Base-by-base conservation (phyloP, 2,888 invertebrate genomes). In the Rhingia rostrata region DNA sequence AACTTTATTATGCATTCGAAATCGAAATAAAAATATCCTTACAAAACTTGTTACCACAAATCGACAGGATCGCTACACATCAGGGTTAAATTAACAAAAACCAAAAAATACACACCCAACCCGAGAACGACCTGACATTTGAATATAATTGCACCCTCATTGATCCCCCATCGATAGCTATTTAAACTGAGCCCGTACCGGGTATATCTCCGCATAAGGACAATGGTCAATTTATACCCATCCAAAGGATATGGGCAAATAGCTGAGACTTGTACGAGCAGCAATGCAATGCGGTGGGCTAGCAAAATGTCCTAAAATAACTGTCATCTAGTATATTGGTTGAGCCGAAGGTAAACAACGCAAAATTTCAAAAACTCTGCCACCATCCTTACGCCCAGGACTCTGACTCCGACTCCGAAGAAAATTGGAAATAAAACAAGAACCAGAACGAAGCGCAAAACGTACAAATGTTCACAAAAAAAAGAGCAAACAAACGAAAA, bases 361-460 rank as follows among this genome's bases (percentile, higher is more conserved):
- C 74, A 69, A 61, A 67, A 80, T 66, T 66, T 63, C 64, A 66
- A 66, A 69, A 2, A 22, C 22, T 22, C 22, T 22, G 22, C 22
- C 22, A 49, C 69, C 60, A 30, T 58, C 43, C 35, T 6, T 41
- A 41, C 10, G 30, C 4, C 56, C 47, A 41, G 54, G 45, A 47
- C 35, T 39, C 61, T 39, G 35, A 41, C 43, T 10, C 6, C 33
- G 10, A 33, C 4, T 22, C 58, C 41, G 30, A 56, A 69, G 39
- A 53, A 69, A 37, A 56, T 56, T 33, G 39, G 70, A 70, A 67
- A 67, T 30, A 72, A 54, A 64, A 88, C 89, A 89, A 89, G 89
- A 90, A 89, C 86, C 86, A 86, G 78, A 84, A 22, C 22, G 22
- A 83, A 80, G 60, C 75, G 69, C 73, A 63, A 63, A 51, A 67